Conservation (phyloP, 1,140 invertebrate genomes). For the Battus philenor region DNA sequence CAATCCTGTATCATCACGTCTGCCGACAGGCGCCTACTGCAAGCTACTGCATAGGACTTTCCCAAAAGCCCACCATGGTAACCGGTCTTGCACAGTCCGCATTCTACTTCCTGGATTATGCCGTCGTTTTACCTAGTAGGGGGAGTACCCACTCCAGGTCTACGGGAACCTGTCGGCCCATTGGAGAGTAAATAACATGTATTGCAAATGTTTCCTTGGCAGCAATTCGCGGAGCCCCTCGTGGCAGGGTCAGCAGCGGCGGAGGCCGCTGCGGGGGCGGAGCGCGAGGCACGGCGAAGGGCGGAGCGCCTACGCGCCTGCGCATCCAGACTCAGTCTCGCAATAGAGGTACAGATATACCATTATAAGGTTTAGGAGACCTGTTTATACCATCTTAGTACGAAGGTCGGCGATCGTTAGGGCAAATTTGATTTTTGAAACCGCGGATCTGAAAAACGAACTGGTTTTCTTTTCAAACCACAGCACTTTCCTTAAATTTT, state of each 20-base stretch:
- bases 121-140: too few species aligned
- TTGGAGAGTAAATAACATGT: too few species aligned
- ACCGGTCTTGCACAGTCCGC: too few species aligned
- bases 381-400: background rate
- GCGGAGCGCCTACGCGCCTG: slow-evolving; percentile 77
- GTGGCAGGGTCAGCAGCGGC: slow-evolving; percentile 47
- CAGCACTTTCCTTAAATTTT: too few species aligned
- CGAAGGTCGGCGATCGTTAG: background rate
- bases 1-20: too few species aligned
- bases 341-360: slow-evolving; percentile 77
- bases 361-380: background rate
- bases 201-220: too few species aligned
- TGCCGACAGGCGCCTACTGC: too few species aligned
- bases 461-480: background rate
- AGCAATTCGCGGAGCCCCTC: slow-evolving; percentile 84
- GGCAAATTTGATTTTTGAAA: background rate
- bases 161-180: too few species aligned
- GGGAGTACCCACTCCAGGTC: too few species aligned
- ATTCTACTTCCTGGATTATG: too few species aligned
- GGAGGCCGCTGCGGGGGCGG: slow-evolving; percentile 49
- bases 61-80: too few species aligned
- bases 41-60: too few species aligned
- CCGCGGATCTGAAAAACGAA: background rate
- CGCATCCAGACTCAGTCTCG: slow-evolving; percentile 81
- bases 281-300: slow-evolving; percentile 43